Base-by-base conservation (phyloP, 2,888 invertebrate genomes). In the Stenodema calcarata region DNA sequence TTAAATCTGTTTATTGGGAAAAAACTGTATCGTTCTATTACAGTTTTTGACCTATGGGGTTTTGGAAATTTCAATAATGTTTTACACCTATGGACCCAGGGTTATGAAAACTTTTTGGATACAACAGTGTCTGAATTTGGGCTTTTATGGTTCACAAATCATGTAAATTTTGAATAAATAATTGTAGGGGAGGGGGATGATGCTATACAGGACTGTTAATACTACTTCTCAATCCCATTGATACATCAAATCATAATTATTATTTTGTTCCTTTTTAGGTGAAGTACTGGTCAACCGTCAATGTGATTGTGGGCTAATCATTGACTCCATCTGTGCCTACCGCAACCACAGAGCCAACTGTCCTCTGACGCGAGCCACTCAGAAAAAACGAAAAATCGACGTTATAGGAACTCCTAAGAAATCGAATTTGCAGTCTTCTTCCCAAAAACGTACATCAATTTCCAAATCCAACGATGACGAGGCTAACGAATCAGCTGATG, bases 321-420 rank as follows among this genome's bases (percentile, higher is more conserved):
- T 80, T 12, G 80, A 47, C 6, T 54, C 80, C 14, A 80, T 80
- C 80, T 28, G 30, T 28, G 50, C 80, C 41, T 54, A 54, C n/a
- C 28, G 80, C 3, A 44, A 50, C 14, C 80, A 80, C 35, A 28
- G 6, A 14, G 50, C 80, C 54, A 35, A 28, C 28, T 80, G 80
- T 50, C 50, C 30, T n/a, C 16, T 54, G 30, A 28, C 28, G 3
- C 27, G n/a, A 41, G 18, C 44, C 11, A 18, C 78, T 27, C 23
- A 9, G 18, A 30, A 75, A 18, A 75, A 75, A 12, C 6, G 4
- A n/a, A 73, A 73, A 30, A 35, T 3, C 0, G 4, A 35, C 0
- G 1, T 30, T 0, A 3, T 16, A 14, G 35, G 4, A 6, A 41
- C 6, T 3, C 35, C 73, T 30, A 70, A 70, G 27, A 18, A 16